Percentiles rank a stretch among this genome's conserved stretches.
These are phyloP conservation scores for Ectobius pallidus DNA, from an alignment of 2,888 invertebrate species.

Conservation along the genomic window DNA sequence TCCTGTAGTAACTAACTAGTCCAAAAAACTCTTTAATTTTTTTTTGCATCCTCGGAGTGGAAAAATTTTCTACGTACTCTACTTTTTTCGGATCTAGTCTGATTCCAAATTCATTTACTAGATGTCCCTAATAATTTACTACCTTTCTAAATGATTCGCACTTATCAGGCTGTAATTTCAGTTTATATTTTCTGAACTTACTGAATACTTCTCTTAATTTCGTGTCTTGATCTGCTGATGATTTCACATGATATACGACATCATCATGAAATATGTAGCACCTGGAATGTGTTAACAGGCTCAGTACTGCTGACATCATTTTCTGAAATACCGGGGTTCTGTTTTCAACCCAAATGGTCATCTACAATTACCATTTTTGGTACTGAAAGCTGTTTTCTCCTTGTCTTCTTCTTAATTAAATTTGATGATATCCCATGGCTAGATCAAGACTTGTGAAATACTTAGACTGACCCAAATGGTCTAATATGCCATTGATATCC, in stretches of 20 bases:
- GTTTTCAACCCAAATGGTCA: background rate
- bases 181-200: no score
- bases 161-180: no score
- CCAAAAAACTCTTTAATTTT: no score
- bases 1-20: no score
- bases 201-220: conserved; percentile 25
- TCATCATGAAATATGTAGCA: conserved; percentile 45
- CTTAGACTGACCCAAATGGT: background rate
- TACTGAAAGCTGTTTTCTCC: conserved; percentile 16
- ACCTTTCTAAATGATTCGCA: no score
- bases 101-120: conserved; percentile 29
- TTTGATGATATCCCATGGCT: conserved; percentile 14
- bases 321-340: background rate
- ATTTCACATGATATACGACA: conserved; percentile 21
- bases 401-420: background rate
- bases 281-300: background rate
- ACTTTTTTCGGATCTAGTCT: no score
- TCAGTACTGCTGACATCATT: background rate
- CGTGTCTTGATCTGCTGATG: background rate
- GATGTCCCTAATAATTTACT: conserved; percentile 23
- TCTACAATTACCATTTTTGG: background rate
- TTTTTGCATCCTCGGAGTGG: no score
- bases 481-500: background rate
- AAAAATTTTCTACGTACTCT: no score
- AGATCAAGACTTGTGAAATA: conserved; percentile 20